Percentiles rank a stretch among this genome's conserved stretches.
phyloP scores from a whole-genome alignment of 1,140 invertebrate genomes.

The Ericerus pela region DNA sequence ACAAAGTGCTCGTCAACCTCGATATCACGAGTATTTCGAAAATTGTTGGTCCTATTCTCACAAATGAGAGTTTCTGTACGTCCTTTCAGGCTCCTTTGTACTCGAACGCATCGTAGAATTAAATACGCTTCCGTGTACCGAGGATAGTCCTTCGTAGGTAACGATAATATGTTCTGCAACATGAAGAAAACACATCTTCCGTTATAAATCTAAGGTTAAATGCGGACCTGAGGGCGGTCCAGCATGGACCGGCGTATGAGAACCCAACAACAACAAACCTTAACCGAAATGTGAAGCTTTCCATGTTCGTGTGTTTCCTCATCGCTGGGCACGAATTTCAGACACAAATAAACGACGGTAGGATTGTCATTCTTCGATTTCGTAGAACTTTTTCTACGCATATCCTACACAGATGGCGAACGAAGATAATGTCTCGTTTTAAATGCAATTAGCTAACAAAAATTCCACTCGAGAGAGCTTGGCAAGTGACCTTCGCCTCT shows the following conservation, averaged over 20 bases:
- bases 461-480: neutral
- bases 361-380: neutral
- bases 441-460: neutral
- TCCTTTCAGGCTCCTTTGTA: neutral
- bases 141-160: constrained; percentile 4
- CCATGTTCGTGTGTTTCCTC: neutral
- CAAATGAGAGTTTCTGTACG: neutral
- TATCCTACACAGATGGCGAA: too few species aligned
- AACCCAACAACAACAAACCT: neutral
- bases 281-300: neutral
- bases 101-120: neutral
- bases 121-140: constrained; percentile 1
- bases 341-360: neutral
- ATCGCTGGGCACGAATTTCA: neutral
- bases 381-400: neutral
- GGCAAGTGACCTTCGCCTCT: neutral
- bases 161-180: neutral
- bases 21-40: neutral
- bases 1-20: constrained; percentile 2
- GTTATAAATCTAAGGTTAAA: neutral
- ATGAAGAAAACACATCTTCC: neutral
- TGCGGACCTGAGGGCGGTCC: neutral
- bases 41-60: neutral
- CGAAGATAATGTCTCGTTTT: neutral
- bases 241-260: too few species aligned